phyloP scores from a whole-genome alignment of 2,888 invertebrate species.

The Artemia sp. region DNA sequence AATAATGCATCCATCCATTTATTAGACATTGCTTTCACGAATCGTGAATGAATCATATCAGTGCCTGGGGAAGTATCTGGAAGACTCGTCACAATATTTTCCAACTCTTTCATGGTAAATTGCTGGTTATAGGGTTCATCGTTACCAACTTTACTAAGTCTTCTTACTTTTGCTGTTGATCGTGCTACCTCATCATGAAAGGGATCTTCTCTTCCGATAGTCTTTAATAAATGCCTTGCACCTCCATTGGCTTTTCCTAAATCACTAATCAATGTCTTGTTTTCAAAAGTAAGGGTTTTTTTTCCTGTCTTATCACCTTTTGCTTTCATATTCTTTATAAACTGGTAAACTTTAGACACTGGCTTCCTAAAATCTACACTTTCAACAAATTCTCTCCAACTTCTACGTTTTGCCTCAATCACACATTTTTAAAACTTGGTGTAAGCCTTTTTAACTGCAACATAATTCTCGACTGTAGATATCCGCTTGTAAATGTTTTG shows the following conservation, averaged over 20 bases:
- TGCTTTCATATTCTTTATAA: no score
- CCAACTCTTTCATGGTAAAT: not conserved
- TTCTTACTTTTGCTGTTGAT: not conserved
- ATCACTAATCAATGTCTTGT: not conserved
- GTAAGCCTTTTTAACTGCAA: no score
- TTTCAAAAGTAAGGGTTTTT: not conserved
- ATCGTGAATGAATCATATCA: not conserved
- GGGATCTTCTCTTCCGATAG: not conserved
- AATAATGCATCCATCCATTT: not conserved
- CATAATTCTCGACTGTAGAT: no score
- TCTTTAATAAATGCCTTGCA: not conserved
- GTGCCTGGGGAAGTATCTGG: not conserved
- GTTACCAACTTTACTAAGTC: not conserved
- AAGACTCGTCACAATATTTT: not conserved
- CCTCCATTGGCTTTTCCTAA: not conserved
- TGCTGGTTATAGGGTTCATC: not conserved
- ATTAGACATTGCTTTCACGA: not conserved
- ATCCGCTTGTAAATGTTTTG: no score
- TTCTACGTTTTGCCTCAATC: no score
- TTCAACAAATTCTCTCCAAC: no score
- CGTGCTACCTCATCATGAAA: not conserved
- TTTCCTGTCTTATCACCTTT: no score
- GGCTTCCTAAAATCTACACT: no score
- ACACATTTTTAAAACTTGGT: no score
- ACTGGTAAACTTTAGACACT: no score